phyloP scores from a whole-genome alignment of 2,797 vertebrate species.

The Carcharodon carcharias region DNA sequence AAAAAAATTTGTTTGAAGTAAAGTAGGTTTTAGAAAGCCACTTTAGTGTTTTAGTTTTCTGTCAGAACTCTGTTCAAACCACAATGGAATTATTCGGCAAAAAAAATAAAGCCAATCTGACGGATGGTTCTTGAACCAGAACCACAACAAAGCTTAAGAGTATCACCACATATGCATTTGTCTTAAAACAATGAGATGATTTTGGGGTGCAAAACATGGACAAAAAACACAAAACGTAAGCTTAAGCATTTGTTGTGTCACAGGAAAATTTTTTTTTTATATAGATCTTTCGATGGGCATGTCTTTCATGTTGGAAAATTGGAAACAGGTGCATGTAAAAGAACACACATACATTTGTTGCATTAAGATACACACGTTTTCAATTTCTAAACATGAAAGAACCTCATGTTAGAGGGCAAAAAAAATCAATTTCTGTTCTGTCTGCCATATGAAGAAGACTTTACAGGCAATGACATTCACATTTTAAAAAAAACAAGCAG shows the following conservation, averaged over 20 bases:
- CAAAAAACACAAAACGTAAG: not conserved
- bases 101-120: conserved; percentile 41
- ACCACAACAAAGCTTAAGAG: conserved; percentile 42
- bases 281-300: conserved; percentile 76
- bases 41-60: not conserved
- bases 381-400: conserved; percentile 85
- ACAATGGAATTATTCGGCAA: conserved; percentile 20
- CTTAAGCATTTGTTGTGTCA: conserved; percentile 61
- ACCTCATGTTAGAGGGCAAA: conserved; percentile 65
- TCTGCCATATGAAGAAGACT: conserved; percentile 59
- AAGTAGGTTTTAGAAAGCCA: not conserved
- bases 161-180: conserved; percentile 47
- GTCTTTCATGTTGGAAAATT: conserved; percentile 96
- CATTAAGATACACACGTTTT: conserved; percentile 70
- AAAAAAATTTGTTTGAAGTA: not conserved
- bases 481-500: not conserved
- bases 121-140: not conserved
- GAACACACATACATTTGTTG: conserved; percentile 75
- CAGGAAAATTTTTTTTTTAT: conserved; percentile 70
- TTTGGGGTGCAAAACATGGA: not conserved
- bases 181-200: conserved; percentile 40
- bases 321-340: conserved; percentile 89
- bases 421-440: conserved; percentile 60
- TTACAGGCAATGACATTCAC: conserved; percentile 50
- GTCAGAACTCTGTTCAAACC: conserved; percentile 29